Conservation (phyloP, 2,888 invertebrate species). For the Dolomedes plantarius region DNA sequence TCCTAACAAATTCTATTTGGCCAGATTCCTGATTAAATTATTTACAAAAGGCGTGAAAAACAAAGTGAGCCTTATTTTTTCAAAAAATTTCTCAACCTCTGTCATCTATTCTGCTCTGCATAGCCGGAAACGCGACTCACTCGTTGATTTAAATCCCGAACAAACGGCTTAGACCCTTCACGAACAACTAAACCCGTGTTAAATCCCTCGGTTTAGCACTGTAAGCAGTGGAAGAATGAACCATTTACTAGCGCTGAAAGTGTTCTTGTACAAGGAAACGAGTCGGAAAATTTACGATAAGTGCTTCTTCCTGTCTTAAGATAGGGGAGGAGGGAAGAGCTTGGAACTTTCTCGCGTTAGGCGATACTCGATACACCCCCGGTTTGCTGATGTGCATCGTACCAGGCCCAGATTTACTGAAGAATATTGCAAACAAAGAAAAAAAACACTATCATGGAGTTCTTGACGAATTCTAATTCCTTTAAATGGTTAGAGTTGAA, state of each 20-base stretch:
- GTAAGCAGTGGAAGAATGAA: background rate
- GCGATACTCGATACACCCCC: constrained; percentile 5
- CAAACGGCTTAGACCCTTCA: background rate
- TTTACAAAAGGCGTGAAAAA: background rate
- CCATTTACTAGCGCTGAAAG: constrained; percentile 3
- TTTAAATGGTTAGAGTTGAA: too few relatives aligned
- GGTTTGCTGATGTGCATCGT: background rate
- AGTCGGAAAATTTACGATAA: constrained; percentile 65
- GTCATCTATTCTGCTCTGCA: background rate
- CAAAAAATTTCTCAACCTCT: too few relatives aligned
- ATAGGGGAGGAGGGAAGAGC: background rate
- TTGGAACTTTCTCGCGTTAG: background rate
- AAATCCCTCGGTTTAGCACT: background rate
- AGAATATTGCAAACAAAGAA: too few relatives aligned
- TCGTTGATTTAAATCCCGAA: background rate
- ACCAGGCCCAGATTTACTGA: background rate
- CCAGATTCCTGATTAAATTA: too few relatives aligned
- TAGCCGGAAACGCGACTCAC: background rate
- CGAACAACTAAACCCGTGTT: constrained; percentile 9
- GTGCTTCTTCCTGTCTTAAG: constrained; percentile 61
- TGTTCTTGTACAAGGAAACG: constrained; percentile 23
- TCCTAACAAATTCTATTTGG: too few relatives aligned
- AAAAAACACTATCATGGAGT: too few relatives aligned
- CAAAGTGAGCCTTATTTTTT: too few relatives aligned
- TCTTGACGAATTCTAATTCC: too few relatives aligned